Conservation (phyloP, 1,140 invertebrate species). For the Scaptomyza graminum region DNA sequence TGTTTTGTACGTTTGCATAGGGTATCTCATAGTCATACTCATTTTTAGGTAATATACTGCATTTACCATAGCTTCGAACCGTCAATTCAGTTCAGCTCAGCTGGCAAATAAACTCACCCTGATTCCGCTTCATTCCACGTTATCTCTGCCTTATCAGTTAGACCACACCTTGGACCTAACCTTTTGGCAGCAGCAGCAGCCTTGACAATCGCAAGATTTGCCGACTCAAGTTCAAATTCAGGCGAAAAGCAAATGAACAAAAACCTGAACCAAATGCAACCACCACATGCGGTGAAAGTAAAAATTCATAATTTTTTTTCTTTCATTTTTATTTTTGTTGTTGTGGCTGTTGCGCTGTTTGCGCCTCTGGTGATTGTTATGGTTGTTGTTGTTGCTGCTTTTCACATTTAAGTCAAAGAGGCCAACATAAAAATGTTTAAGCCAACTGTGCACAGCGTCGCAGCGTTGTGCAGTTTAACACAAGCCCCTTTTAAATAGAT, state of each 20-base stretch:
- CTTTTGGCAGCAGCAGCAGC: conserved; percentile 56
- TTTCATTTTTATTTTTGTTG: conserved; percentile 10
- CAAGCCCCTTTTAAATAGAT: conserved; percentile 29
- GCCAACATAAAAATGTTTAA: conserved; percentile 70
- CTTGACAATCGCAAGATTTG: conserved; percentile 68
- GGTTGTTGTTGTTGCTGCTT: conserved; percentile 23
- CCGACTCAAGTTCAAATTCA: conserved; percentile 68
- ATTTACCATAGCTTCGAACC: background rate
- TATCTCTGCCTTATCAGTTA: conserved; percentile 39
- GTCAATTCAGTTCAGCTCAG: conserved; percentile 42
- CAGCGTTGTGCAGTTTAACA: conserved; percentile 9
- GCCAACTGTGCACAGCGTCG: conserved; percentile 58
- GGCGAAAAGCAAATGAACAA: conserved; percentile 37
- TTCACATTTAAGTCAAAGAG: conserved; percentile 65
- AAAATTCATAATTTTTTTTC: conserved; percentile 77
- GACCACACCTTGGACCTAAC: conserved; percentile 70
- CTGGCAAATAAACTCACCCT: conserved; percentile 36
- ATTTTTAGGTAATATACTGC: conserved; percentile 29
- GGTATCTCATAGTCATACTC: too few species aligned
- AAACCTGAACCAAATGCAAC: conserved; percentile 56
- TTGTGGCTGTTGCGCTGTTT: conserved; percentile 7
- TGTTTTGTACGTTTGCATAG: too few species aligned
- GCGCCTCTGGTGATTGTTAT: conserved; percentile 2
- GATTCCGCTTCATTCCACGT: background rate
- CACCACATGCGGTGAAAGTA: conserved; percentile 83